A percentile compares a stretch with the other conserved stretches of the same genome.
These are phyloP conservation scores for Heteromyza rotundicornis DNA, from an alignment of 2,888 invertebrate species.

Conservation along the genomic window DNA sequence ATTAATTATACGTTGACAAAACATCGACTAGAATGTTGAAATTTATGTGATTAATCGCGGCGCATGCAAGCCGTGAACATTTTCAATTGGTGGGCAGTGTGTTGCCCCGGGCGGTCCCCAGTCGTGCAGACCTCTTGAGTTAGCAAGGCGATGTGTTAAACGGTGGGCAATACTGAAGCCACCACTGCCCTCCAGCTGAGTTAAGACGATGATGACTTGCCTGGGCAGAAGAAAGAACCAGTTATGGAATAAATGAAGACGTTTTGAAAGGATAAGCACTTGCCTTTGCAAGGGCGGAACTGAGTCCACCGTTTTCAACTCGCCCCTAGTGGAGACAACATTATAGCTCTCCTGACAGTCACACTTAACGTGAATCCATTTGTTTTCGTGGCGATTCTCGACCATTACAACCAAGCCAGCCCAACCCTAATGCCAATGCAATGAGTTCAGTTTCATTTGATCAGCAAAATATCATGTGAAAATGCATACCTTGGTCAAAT, in stretches of 20 bases:
- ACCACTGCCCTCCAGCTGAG: constrained; percentile 93
- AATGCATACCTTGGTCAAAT: constrained; percentile 83
- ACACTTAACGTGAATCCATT: constrained; percentile 95
- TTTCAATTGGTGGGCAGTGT: constrained; percentile 82
- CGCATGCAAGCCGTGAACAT: constrained; percentile 87
- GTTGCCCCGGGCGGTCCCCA: constrained; percentile 79
- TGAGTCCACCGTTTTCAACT: constrained; percentile 90
- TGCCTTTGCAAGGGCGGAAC: constrained; percentile 92
- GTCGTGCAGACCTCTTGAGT: constrained; percentile 85
- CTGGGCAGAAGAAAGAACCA: constrained; percentile 64
- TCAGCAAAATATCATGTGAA: neutral
- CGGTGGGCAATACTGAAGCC: constrained; percentile 95
- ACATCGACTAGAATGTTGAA: constrained; percentile 44
- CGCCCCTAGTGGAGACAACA: constrained; percentile 94
- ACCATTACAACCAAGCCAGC: constrained; percentile 96
- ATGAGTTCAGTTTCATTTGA: no score
- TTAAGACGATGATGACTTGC: constrained; percentile 94
- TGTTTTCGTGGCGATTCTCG: constrained; percentile 93
- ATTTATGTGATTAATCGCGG: constrained; percentile 79
- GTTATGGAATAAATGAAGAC: neutral
- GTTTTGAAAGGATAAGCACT: neutral
- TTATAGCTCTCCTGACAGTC: constrained; percentile 98
- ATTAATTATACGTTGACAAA: constrained; percentile 24
- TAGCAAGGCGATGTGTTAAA: constrained; percentile 88
- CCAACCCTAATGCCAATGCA: constrained; percentile 77